These are phyloP conservation scores for Chionomys nivalis DNA, from an alignment of 2,113 vertebrate species.

Conservation along the genomic window DNA sequence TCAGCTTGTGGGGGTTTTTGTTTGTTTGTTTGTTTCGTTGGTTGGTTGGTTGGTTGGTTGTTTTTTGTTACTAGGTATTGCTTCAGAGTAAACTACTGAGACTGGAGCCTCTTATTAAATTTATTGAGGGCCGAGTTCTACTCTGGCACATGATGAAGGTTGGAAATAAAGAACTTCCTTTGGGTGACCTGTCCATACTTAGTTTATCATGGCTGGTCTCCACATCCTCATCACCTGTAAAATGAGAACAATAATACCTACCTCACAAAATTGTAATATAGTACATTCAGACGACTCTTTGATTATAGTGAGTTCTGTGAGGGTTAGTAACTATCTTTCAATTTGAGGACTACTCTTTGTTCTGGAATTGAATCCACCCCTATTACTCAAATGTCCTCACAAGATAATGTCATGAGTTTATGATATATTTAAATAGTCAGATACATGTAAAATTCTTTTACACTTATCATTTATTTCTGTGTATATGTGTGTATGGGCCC, in stretches of 20 bases:
- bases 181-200: too few species aligned
- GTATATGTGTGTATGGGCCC: background rate
- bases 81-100: too few species aligned
- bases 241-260: background rate
- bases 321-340: background rate
- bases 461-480: background rate
- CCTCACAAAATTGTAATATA: background rate
- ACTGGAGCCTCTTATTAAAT: too few species aligned
- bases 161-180: too few species aligned
- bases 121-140: too few species aligned
- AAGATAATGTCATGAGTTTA: background rate
- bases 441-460: background rate
- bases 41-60: too few species aligned
- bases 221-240: background rate
- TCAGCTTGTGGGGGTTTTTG: too few species aligned
- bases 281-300: background rate
- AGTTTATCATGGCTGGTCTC: too few species aligned
- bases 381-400: background rate
- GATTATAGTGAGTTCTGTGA: background rate
- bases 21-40: too few species aligned
- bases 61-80: too few species aligned
- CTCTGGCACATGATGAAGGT: too few species aligned
- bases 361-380: background rate
- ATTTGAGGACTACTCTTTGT: background rate
- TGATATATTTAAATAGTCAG: background rate